Evolutionary conservation across 2,888 invertebrate genomes (phyloP), one percentile per base, ranked within the genome.

Genomic region (Macaria notata): DNA sequence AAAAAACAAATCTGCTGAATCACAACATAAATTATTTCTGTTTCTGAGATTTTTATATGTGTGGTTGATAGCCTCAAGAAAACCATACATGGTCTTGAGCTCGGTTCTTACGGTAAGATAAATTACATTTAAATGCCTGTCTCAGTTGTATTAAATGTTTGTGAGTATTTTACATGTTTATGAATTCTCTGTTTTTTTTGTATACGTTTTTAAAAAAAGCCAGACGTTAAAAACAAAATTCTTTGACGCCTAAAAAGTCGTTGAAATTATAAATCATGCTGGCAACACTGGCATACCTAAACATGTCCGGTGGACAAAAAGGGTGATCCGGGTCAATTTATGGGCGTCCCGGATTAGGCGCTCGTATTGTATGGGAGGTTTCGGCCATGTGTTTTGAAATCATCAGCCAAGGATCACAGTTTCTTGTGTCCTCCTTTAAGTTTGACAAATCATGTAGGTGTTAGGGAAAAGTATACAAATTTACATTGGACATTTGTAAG

Each of bases 281-380:
- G 64, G 70, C 72, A 74, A 78, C 83, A 76, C 66, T 66, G 64
- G 70, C 72, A 74, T 78, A 79, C 79, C 85, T 83, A 84, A 85
- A 86, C 84, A 87, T 81, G 87, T 87, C 86, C 83, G 78, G 79
- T 85, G 86, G 88, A 88, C 87, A 88, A 88, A 88, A 88, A 82
- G 87, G 86, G 84, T 84, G 83, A 88, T 86, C 84, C 78, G 78
- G 75, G 68, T 61, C 69, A 81, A 86, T 87, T 86, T 87, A 87
- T 86, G 78, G 68, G 51, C 31, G 45, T 54, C 59, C 54, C 19
- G 9, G 54, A 59, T 54, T 59, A 54, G 54, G 9, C 54, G 39
- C n/a, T 41, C 42, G 45, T 51, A 51, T 54, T 59, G 54, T 51
- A 54, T 44, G 50, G 9, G 39, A 31, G 46, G 48, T 54, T 56